Evolutionary conservation across 2,797 vertebrate genomes (phyloP).

Genomic region (Molossus alvarezi): DNA sequence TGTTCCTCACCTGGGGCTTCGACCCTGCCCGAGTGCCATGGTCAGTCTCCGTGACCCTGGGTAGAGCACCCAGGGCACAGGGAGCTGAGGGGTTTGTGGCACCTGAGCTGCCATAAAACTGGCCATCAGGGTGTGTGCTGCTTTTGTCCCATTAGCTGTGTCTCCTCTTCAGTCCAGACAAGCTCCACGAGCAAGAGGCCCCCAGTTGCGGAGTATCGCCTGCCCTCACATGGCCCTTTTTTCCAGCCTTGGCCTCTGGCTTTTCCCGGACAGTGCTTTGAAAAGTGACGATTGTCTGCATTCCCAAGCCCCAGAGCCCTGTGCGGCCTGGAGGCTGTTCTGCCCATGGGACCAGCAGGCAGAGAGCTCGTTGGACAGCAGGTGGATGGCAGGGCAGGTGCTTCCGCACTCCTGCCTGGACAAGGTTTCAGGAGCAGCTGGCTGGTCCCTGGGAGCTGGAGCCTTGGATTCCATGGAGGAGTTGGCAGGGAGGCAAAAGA

Average conservation of each 20-base stretch:
- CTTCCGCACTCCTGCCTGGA: neutral
- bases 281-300: slow-evolving; percentile 14
- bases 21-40: neutral
- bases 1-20: neutral
- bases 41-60: neutral
- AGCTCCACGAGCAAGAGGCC: neutral
- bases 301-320: slow-evolving; percentile 20
- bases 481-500: neutral
- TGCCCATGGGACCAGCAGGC: neutral
- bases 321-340: neutral
- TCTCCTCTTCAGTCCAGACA: neutral
- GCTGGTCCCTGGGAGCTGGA: neutral
- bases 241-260: neutral
- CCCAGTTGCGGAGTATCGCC: neutral
- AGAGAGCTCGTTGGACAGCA: neutral
- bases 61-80: neutral
- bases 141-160: neutral
- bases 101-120: neutral
- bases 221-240: neutral
- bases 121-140: neutral
- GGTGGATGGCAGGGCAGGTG: neutral
- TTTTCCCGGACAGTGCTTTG: slow-evolving; percentile 63
- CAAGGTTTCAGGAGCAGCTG: neutral
- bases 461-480: neutral
- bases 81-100: neutral